Percentiles rank a stretch among this genome's conserved stretches.
phyloP scores from a whole-genome alignment of 2,888 invertebrate species.

The Tethea ocularis region DNA sequence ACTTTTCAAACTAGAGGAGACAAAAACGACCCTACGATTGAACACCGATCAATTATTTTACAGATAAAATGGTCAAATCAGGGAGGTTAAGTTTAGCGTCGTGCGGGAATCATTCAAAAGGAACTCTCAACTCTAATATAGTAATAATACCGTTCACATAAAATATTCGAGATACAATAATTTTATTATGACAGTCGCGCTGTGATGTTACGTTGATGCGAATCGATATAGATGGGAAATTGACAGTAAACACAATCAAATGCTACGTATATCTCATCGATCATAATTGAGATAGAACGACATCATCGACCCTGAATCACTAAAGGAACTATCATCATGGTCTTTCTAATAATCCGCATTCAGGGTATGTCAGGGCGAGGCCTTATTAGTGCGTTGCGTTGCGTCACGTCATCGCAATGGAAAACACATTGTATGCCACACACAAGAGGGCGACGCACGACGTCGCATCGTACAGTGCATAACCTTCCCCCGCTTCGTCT shows the following conservation, averaged over 20 bases:
- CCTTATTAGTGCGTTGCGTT: too few species aligned
- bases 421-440: too few species aligned
- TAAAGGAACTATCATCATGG: neutral
- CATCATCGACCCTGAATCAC: neutral
- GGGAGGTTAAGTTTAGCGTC: neutral
- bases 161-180: neutral
- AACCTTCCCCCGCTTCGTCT: too few species aligned
- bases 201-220: neutral
- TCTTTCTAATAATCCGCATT: too few species aligned
- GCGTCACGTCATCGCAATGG: too few species aligned
- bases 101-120: neutral
- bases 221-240: neutral
- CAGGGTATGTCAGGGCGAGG: too few species aligned
- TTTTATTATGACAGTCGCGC: neutral
- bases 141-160: neutral
- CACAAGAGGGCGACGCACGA: too few species aligned
- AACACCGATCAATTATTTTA: neutral
- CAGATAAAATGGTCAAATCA: neutral
- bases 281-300: neutral
- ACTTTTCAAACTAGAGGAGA: neutral
- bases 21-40: neutral
- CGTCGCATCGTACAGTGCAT: too few species aligned
- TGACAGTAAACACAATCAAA: too few species aligned
- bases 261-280: neutral
- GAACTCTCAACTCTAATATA: neutral